Evolutionary conservation across 2,888 invertebrate genomes (phyloP).

Genomic region (Rugalucina vietnamica): DNA sequence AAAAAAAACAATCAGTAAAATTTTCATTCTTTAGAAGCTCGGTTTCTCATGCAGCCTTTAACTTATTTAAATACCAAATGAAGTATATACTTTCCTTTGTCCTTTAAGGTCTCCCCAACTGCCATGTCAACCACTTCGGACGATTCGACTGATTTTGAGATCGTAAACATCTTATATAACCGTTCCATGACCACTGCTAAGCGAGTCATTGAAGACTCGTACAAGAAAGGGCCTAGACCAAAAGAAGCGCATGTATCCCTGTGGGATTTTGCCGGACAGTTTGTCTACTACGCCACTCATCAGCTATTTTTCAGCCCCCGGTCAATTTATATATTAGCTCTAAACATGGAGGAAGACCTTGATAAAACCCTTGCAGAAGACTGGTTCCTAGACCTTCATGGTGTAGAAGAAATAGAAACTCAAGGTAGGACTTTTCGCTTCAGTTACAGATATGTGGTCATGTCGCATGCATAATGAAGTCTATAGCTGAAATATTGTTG

Average conservation of each 20-base stretch:
- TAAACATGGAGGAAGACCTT: constrained; percentile 47
- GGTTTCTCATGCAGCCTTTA: too few relatives aligned
- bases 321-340: constrained; percentile 40
- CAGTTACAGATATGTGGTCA: too few relatives aligned
- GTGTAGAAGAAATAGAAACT: constrained; percentile 35
- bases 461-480: too few relatives aligned
- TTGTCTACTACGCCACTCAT: constrained; percentile 54
- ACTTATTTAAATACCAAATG: neutral
- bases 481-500: too few relatives aligned
- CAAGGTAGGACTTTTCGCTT: constrained; percentile 45
- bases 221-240: neutral
- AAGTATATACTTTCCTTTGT: neutral
- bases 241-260: constrained; percentile 45
- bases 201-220: neutral
- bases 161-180: neutral
- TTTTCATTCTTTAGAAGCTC: too few relatives aligned
- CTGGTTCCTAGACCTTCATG: constrained; percentile 49
- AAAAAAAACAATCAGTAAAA: too few relatives aligned
- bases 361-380: constrained; percentile 36
- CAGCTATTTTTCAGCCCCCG: constrained; percentile 57
- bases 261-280: constrained; percentile 61
- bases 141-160: neutral
- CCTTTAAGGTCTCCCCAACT: neutral
- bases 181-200: neutral
- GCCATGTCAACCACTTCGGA: neutral